phyloP scores from a whole-genome alignment of 2,888 invertebrate species.

The Choreutis nemorana region DNA sequence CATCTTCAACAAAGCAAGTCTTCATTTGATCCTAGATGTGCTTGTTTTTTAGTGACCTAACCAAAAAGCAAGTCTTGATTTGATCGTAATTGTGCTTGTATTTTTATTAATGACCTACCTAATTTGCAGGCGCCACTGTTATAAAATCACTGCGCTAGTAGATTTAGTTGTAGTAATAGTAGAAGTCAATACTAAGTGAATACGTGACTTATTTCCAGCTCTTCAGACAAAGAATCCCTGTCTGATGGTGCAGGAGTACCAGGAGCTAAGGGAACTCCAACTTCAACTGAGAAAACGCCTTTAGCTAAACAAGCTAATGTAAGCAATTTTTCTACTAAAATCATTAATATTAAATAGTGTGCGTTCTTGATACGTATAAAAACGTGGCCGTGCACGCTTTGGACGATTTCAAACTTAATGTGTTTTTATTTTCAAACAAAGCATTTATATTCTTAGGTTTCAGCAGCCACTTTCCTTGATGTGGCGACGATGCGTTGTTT shows the following conservation, averaged over 20 bases:
- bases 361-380: not conserved
- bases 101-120: no score
- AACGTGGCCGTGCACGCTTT: no score
- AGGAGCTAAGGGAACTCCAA: conserved; percentile 40
- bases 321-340: conserved; percentile 11
- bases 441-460: conserved; percentile 54
- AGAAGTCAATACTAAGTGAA: no score
- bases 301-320: conserved; percentile 42
- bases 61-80: no score
- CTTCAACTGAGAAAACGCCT: conserved; percentile 35
- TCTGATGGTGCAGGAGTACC: conserved; percentile 50
- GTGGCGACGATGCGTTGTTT: conserved; percentile 95
- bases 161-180: no score
- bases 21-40: no score
- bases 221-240: conserved; percentile 81
- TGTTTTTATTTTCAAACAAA: conserved; percentile 5
- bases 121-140: no score
- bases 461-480: conserved; percentile 94
- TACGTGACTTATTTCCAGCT: conserved; percentile 30
- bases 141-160: no score
- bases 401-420: conserved; percentile 2
- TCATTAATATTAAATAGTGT: not conserved
- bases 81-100: no score
- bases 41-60: no score
- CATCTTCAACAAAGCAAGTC: no score